phyloP scores from a whole-genome alignment of 2,797 vertebrate species.

The Varecia variegata region DNA sequence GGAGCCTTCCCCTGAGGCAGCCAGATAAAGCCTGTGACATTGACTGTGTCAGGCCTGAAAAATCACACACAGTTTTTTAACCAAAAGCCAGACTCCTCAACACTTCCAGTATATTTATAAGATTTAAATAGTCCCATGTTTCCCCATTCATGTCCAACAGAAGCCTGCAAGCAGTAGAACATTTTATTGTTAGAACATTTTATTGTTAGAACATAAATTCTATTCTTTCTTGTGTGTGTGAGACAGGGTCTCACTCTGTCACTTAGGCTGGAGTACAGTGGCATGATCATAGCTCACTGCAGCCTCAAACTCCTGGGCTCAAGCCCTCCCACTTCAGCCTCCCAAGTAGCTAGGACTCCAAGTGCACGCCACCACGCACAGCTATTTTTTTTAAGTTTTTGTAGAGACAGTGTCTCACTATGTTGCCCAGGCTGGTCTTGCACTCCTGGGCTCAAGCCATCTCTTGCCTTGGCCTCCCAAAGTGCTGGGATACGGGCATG shows the following conservation, averaged over 20 bases:
- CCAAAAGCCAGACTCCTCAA: neutral
- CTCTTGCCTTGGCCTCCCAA: neutral
- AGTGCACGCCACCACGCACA: neutral
- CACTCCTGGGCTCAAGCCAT: neutral
- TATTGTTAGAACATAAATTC: conserved; percentile 28
- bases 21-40: neutral
- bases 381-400: neutral
- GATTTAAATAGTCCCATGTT: neutral
- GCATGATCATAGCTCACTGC: neutral
- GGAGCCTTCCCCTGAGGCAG: neutral
- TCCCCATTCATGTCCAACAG: neutral
- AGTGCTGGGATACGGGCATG: neutral
- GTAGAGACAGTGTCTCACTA: neutral
- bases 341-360: neutral
- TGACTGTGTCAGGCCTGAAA: neutral
- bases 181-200: conserved; percentile 31
- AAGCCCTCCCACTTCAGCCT: neutral
- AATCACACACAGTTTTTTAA: neutral
- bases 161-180: neutral
- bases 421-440: neutral
- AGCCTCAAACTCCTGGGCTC: neutral
- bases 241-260: neutral
- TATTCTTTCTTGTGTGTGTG: neutral
- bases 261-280: neutral
- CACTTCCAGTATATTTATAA: conserved; percentile 9